phyloP scores from a whole-genome alignment of 2,113 vertebrate genomes.

The Ascaphus truei region DNA sequence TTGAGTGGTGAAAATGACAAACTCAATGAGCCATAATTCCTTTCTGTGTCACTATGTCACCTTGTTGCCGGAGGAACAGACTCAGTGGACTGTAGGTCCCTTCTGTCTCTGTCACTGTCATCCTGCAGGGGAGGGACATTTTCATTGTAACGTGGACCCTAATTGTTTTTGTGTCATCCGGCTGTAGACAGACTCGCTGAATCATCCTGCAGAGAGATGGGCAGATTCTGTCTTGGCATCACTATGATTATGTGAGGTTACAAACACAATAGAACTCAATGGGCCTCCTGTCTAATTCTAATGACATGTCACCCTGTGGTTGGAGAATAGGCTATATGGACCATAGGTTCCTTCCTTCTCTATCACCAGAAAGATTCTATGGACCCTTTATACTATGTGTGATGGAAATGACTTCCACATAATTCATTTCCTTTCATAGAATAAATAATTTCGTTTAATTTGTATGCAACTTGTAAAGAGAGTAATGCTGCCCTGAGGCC shows the following conservation, averaged over 20 bases:
- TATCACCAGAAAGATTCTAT: neutral
- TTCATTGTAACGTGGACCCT: neutral
- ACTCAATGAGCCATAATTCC: neutral
- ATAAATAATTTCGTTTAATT: constrained; percentile 34
- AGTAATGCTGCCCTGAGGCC: constrained; percentile 32
- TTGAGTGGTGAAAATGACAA: neutral
- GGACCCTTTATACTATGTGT: neutral
- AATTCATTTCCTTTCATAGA: constrained; percentile 26
- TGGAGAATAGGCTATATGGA: neutral
- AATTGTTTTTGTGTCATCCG: constrained; percentile 10
- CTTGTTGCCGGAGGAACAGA: neutral
- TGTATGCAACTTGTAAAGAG: constrained; percentile 36
- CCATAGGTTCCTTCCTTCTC: neutral
- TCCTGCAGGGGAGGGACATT: neutral
- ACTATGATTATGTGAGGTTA: neutral
- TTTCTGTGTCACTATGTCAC: neutral
- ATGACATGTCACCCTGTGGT: neutral
- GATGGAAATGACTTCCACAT: neutral
- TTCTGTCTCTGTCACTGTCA: constrained; percentile 3
- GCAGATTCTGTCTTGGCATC: neutral
- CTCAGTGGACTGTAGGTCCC: neutral
- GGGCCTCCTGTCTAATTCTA: neutral
- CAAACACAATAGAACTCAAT: neutral
- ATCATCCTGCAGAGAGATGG: neutral
- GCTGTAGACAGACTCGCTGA: neutral